Evolutionary conservation across 2,113 vertebrate genomes (phyloP).

Genomic region (Vanacampus margaritifer): DNA sequence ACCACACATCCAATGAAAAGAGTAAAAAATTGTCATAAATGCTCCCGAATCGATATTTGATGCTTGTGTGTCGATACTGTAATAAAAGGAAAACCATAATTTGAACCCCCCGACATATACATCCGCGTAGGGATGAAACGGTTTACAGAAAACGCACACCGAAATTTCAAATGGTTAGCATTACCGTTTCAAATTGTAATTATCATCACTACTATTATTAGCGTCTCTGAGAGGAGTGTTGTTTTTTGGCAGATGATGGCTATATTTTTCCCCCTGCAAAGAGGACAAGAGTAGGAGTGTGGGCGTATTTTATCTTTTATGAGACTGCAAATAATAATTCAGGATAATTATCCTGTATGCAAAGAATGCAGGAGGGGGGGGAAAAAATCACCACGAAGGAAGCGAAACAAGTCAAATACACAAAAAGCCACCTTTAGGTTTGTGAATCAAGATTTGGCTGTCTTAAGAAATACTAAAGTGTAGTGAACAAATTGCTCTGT

Average conservation of each 20-base stretch:
- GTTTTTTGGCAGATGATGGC: background rate
- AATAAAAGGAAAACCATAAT: no score
- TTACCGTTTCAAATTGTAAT: background rate
- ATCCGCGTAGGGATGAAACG: background rate
- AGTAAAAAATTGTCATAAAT: no score
- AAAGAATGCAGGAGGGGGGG: background rate
- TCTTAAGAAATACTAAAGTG: background rate
- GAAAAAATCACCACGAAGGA: background rate
- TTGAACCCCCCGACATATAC: no score
- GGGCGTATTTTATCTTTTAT: background rate
- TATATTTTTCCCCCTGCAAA: background rate
- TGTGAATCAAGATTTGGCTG: background rate
- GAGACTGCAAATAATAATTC: conserved; percentile 1
- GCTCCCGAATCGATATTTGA: no score
- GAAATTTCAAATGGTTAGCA: background rate
- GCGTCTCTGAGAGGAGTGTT: background rate
- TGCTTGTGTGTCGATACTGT: no score
- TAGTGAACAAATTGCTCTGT: background rate
- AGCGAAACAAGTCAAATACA: background rate
- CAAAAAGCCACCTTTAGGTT: background rate
- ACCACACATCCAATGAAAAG: no score
- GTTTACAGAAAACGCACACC: no score
- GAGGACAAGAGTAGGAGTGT: background rate
- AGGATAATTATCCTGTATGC: background rate
- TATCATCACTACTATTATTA: background rate